Percentiles rank a stretch among this genome's conserved stretches.
These are phyloP conservation scores for Scrobipalpa costella DNA, from an alignment of 2,888 invertebrate genomes.

Conservation along the genomic window DNA sequence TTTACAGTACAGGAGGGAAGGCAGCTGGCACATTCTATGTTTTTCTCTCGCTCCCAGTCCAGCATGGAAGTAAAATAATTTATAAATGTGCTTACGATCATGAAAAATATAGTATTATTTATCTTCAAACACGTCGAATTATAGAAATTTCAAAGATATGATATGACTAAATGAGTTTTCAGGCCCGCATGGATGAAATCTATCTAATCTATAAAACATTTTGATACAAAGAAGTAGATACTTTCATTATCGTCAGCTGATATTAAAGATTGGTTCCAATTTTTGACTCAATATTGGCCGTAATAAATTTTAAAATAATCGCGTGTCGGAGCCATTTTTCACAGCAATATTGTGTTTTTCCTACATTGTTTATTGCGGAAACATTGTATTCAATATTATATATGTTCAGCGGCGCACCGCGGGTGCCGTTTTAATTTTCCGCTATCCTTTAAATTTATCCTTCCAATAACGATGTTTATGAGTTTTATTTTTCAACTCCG, in stretches of 20 bases:
- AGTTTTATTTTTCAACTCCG: conserved; percentile 41
- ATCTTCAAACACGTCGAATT: too few relatives aligned
- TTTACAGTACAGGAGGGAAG: too few relatives aligned
- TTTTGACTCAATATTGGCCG: conserved; percentile 38
- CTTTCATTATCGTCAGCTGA: not conserved
- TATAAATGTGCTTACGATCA: too few relatives aligned
- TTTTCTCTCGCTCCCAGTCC: too few relatives aligned
- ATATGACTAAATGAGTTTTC: too few relatives aligned
- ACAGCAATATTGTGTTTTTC: conserved; percentile 49
- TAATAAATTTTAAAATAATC: conserved; percentile 45
- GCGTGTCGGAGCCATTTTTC: conserved; percentile 44
- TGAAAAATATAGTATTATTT: too few relatives aligned
- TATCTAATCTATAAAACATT: too few relatives aligned
- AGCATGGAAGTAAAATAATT: too few relatives aligned
- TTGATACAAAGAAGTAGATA: not conserved
- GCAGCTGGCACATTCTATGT: too few relatives aligned
- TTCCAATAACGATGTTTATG: conserved; percentile 45
- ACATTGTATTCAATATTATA: conserved; percentile 51
- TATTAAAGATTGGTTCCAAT: conserved; percentile 6
- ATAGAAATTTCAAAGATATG: too few relatives aligned
- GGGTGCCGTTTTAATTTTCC: conserved; percentile 65
- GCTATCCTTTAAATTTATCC: conserved; percentile 58
- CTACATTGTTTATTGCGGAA: conserved; percentile 49
- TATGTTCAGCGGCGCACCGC: conserved; percentile 49
- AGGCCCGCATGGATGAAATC: too few relatives aligned